A percentile compares a stretch with the other conserved stretches of the same genome.
These are phyloP conservation scores for Potamarius usumacintae DNA, from an alignment of 2,113 vertebrate genomes.

Conservation along the genomic window DNA sequence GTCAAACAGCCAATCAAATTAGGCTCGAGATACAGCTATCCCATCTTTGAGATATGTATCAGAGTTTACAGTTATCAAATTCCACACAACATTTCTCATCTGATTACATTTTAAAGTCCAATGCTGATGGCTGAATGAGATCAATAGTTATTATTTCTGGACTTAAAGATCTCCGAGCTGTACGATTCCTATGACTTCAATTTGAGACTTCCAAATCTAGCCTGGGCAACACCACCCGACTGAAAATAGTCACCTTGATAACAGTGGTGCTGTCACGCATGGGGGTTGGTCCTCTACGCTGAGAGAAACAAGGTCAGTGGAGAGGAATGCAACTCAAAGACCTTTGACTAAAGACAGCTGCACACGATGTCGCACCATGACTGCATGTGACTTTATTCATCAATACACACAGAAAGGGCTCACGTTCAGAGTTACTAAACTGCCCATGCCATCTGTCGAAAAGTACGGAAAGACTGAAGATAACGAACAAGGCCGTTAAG, in stretches of 20 bases:
- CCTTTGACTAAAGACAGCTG: conserved; percentile 56
- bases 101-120: not conserved
- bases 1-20: not conserved
- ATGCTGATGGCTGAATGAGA: not conserved
- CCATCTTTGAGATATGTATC: conserved; percentile 21
- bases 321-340: conserved; percentile 65
- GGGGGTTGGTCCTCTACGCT: conserved; percentile 44
- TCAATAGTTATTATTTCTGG: not conserved
- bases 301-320: conserved; percentile 58
- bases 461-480: not conserved
- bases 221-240: conserved; percentile 1
- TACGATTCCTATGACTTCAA: not conserved
- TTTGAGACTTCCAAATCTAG: conserved; percentile 24
- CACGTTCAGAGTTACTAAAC: not conserved
- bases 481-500: not conserved
- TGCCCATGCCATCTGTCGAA: not conserved
- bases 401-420: not conserved
- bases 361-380: conserved; percentile 5
- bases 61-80: conserved; percentile 2
- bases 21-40: conserved; percentile 12
- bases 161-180: not conserved
- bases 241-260: conserved; percentile 55
- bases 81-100: not conserved
- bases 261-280: conserved; percentile 55
- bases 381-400: not conserved